Evolutionary conservation across 2,113 vertebrate genomes (phyloP), one percentile per base, ranked within the genome.

Genomic region (Psilopogon haemacephalus): DNA sequence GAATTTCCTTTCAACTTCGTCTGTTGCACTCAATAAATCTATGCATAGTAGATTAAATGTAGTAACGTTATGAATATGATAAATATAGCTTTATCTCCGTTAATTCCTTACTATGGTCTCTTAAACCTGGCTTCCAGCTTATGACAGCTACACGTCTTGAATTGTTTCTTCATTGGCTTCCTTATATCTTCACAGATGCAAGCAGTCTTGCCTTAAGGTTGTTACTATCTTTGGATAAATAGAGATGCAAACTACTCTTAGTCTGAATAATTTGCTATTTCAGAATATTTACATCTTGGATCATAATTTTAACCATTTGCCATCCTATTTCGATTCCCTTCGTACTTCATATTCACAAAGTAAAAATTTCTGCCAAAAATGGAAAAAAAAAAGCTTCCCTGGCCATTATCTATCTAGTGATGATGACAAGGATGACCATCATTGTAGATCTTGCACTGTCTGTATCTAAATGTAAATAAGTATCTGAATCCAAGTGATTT

Each of bases 1-100:
- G 9, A 69, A 76, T 77, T 68, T 37, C 14, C 63, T 90, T 88
- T 86, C 58, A 59, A 30, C 52, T 93, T 77, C 67, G 40, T 62
- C 33, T 81, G 46, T 71, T 78, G 37, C 56, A 60, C 15, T 60
- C 37, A 60, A 32, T 37, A 77, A 42, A 55, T 44, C 60, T 46
- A 37, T 18, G 26, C 14, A 26, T 3, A 71, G 30, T 19, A 58
- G 40, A 77, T 74, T 20, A 84, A 84, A 46, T 3, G 6, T 24
- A 84, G 54, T 32, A 90, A 54, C 59, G 77, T 67, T 44, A 35
- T 23, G 68, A 58, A 77, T 15, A 26, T 32, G 44, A 48, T 40
- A 76, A 80, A 33, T 58, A 80, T 6, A 56, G 50, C 48, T 78
- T 78, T 64, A 55, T 33, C n/a, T 72, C 92, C 17, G 80, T 27